These are phyloP conservation scores for Ceratina calcarata DNA, from an alignment of 1,140 invertebrate species.

Conservation along the genomic window DNA sequence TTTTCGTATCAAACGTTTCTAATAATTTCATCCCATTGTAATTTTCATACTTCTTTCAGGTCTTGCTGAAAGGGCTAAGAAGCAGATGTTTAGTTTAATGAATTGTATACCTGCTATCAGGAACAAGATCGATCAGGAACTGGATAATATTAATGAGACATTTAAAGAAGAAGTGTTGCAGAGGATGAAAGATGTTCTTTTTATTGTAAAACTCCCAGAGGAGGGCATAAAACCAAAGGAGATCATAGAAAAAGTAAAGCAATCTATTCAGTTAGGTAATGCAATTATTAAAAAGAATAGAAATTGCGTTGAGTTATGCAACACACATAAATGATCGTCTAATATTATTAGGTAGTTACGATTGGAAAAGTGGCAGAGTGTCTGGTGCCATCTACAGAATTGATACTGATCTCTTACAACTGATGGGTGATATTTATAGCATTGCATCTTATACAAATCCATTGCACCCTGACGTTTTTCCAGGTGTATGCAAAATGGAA, in stretches of 20 bases:
- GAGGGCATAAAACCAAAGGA: constrained; percentile 83
- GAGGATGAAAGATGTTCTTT: constrained; percentile 82
- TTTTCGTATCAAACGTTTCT: neutral
- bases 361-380: constrained; percentile 89
- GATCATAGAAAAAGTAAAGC: constrained; percentile 84
- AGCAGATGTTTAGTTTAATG: constrained; percentile 85
- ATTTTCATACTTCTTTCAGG: constrained; percentile 78
- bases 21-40: neutral
- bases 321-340: neutral
- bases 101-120: constrained; percentile 87
- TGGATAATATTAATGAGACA: constrained; percentile 83
- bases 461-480: constrained; percentile 97
- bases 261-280: constrained; percentile 86
- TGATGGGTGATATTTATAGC: constrained; percentile 92
- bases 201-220: constrained; percentile 85
- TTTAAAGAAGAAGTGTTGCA: constrained; percentile 87
- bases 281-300: constrained; percentile 39
- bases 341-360: constrained; percentile 83
- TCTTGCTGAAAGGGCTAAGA: constrained; percentile 84
- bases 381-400: constrained; percentile 95
- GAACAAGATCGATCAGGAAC: constrained; percentile 87
- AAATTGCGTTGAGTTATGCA: neutral
- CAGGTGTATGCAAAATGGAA: constrained; percentile 99
- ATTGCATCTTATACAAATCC: constrained; percentile 97
- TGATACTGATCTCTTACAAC: constrained; percentile 85